Percentiles rank a stretch among this genome's conserved stretches.
These are phyloP conservation scores for Carcharodon carcharias DNA, from an alignment of 2,797 vertebrate genomes.

Conservation along the genomic window DNA sequence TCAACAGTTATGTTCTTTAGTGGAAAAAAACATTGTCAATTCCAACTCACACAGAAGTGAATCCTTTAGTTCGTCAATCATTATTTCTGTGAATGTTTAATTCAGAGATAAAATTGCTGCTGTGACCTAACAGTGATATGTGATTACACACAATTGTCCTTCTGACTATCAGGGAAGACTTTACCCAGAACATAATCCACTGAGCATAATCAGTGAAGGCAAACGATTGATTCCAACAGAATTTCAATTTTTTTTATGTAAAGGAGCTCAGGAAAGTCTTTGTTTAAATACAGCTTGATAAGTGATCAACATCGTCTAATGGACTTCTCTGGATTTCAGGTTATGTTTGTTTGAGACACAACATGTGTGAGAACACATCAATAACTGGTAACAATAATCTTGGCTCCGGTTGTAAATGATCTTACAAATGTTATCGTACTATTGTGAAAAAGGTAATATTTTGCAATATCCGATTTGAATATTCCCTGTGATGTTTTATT, in stretches of 20 bases:
- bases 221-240: not conserved
- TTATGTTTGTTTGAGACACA: not conserved
- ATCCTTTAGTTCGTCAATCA: not conserved
- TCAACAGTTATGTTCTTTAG: not conserved
- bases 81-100: not conserved
- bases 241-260: not conserved
- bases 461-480: not conserved
- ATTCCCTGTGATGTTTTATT: not conserved
- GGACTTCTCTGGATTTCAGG: not conserved
- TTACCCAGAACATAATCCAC: not conserved
- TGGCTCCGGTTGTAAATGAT: not conserved
- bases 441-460: not conserved
- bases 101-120: not conserved
- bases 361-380: not conserved
- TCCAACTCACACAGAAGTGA: not conserved
- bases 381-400: not conserved
- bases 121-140: not conserved
- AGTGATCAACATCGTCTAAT: not conserved
- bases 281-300: not conserved
- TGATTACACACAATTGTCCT: not conserved
- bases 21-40: not conserved
- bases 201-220: not conserved
- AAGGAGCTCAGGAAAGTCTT: not conserved
- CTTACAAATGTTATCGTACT: not conserved
- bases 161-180: not conserved